Evolutionary conservation across 2,888 invertebrate species (phyloP).

Genomic region (Eueremaeus valkanovi): DNA sequence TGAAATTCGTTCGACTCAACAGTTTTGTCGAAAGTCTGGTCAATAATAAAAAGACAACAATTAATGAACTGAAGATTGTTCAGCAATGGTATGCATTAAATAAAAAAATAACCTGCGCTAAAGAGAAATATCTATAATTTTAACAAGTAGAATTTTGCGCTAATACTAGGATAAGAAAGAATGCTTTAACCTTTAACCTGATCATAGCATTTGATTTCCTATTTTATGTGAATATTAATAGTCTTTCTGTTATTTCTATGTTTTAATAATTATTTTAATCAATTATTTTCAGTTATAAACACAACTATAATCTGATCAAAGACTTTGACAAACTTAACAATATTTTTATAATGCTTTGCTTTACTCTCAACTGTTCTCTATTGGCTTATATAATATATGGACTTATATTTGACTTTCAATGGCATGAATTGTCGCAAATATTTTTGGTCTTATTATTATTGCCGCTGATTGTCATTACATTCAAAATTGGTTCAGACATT

Average conservation of each 20-base stretch:
- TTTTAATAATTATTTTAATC: not conserved
- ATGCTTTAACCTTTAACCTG: not conserved
- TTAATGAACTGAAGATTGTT: not conserved
- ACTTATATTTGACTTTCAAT: not conserved
- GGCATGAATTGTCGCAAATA: not conserved
- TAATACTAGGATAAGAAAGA: too few relatives aligned
- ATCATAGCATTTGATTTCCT: too few relatives aligned
- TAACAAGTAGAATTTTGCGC: too few relatives aligned
- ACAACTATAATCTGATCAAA: not conserved
- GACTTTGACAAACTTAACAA: not conserved
- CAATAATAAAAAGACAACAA: not conserved
- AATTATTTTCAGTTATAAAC: conserved; percentile 5
- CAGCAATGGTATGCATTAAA: not conserved
- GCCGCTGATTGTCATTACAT: not conserved
- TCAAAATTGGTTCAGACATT: not conserved
- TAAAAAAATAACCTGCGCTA: too few relatives aligned
- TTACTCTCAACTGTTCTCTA: not conserved
- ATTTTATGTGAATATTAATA: too few relatives aligned
- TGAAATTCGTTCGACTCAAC: conserved; percentile 6
- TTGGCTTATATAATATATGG: conserved; percentile 5
- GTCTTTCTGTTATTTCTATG: too few relatives aligned
- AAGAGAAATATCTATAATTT: too few relatives aligned
- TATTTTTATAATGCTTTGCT: not conserved
- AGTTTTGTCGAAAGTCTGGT: not conserved
- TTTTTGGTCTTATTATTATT: not conserved